Percentiles rank a stretch among this genome's conserved stretches.
Conservation (phyloP, 1,140 invertebrate species). For the Drosophila tristis region DNA sequence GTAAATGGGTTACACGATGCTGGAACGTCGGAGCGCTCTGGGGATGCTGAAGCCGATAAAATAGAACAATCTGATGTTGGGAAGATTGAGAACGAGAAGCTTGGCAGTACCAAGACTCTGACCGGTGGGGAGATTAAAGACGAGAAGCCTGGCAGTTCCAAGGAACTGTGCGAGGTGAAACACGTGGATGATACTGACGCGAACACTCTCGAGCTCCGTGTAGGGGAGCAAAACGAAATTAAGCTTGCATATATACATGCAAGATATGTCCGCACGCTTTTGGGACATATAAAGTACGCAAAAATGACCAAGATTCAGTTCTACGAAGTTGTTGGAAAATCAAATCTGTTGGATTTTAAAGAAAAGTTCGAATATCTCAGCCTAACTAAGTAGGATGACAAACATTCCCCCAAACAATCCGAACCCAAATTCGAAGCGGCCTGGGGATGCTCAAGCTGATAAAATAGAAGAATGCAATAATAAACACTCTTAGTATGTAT, state of each 20-base stretch:
- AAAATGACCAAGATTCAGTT: constrained; percentile 6
- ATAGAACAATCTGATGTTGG: neutral
- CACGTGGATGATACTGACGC: no score
- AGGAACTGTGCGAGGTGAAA: neutral
- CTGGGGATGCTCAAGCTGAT: no score
- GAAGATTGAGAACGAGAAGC: neutral
- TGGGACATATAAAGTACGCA: constrained; percentile 2
- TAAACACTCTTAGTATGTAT: no score
- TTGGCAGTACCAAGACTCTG: no score
- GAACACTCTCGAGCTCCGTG: neutral
- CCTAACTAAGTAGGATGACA: no score
- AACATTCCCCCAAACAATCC: no score
- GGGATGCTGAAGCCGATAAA: no score
- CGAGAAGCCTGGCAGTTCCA: neutral
- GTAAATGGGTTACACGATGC: neutral
- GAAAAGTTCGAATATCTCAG: constrained; percentile 18
- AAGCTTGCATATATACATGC: neutral
- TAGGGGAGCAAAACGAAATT: neutral
- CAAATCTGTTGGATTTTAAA: neutral
- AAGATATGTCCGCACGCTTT: constrained; percentile 15
- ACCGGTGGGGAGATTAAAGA: no score
- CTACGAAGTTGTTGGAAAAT: constrained; percentile 20
- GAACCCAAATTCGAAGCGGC: no score
- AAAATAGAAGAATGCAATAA: no score
- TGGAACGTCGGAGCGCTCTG: no score